A percentile compares a stretch with the other conserved stretches of the same genome.
phyloP scores from a whole-genome alignment of 1,140 invertebrate genomes.

The Vanessa atalanta region DNA sequence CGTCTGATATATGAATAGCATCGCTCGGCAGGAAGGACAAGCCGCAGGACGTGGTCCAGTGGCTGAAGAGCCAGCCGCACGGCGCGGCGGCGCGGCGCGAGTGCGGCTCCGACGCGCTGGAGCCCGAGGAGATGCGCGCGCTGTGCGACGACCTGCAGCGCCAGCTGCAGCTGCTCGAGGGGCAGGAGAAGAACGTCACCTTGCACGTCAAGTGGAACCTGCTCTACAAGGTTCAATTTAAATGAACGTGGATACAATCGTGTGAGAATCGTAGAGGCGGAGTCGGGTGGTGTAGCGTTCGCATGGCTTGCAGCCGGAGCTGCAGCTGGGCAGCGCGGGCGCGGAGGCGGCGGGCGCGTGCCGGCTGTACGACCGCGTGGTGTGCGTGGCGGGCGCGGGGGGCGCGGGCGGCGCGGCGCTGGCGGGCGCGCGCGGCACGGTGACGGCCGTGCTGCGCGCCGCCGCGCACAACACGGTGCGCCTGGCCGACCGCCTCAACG shows the following conservation, averaged over 20 bases:
- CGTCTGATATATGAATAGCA: slow-evolving; percentile 2
- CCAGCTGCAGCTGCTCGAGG: slow-evolving; percentile 60
- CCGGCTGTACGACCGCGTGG: slow-evolving; percentile 90
- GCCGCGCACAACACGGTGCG: slow-evolving; percentile 75
- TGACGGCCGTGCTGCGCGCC: slow-evolving; percentile 85
- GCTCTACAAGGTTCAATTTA: slow-evolving; percentile 83
- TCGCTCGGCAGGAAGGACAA: slow-evolving; percentile 72
- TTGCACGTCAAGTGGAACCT: slow-evolving; percentile 91
- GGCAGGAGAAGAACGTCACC: slow-evolving; percentile 81
- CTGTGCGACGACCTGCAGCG: slow-evolving; percentile 83
- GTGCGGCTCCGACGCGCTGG: slow-evolving; percentile 86
- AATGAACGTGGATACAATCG: too few species aligned
- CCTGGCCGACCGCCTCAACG: slow-evolving; percentile 67
- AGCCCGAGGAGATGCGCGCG: slow-evolving; percentile 84
- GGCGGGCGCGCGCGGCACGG: slow-evolving; percentile 89
- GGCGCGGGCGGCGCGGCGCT: slow-evolving; percentile 88
- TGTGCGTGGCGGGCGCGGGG: slow-evolving; percentile 83
- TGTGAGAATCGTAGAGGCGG: too few species aligned
- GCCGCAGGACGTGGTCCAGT: slow-evolving; percentile 83
- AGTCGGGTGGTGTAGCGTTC: too few species aligned
- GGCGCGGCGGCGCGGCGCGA: slow-evolving; percentile 81
- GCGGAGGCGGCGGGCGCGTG: slow-evolving; percentile 85
- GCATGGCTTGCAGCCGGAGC: slow-evolving; percentile 68
- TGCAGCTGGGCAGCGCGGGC: slow-evolving; percentile 78
- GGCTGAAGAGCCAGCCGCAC: slow-evolving; percentile 87